Conservation (phyloP, 2,113 vertebrate species). For the Alexandromys fortis region DNA sequence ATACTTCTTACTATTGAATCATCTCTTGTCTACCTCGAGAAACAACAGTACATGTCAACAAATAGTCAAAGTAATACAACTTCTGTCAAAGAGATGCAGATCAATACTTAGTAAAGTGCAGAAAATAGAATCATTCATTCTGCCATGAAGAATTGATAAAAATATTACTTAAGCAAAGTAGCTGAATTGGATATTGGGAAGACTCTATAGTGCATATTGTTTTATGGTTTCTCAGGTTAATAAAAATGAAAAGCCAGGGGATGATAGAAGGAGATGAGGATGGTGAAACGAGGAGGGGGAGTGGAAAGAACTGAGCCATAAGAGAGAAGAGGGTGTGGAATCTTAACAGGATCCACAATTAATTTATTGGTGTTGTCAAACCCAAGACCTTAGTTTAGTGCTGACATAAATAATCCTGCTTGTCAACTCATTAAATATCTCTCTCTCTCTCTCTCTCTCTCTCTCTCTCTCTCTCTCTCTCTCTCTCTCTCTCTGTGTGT, state of each 20-base stretch:
- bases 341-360: neutral
- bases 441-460: too few species aligned
- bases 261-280: neutral
- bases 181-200: neutral
- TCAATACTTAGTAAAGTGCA: neutral
- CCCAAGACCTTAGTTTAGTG: neutral
- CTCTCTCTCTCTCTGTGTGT: too few species aligned
- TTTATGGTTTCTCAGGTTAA: neutral
- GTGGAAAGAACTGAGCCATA: neutral
- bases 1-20: constrained; percentile 32
- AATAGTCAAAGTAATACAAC: constrained; percentile 54
- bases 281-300: neutral
- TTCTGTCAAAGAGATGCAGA: constrained; percentile 12
- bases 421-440: neutral
- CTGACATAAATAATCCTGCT: neutral
- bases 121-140: constrained; percentile 16
- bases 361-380: neutral
- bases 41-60: constrained; percentile 1
- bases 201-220: neutral
- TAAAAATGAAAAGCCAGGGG: neutral
- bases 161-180: neutral
- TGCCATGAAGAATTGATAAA: neutral
- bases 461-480: neutral
- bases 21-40: neutral
- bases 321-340: neutral